Evolutionary conservation across 2,888 invertebrate species (phyloP).

Genomic region (Epicampocera succincta): DNA sequence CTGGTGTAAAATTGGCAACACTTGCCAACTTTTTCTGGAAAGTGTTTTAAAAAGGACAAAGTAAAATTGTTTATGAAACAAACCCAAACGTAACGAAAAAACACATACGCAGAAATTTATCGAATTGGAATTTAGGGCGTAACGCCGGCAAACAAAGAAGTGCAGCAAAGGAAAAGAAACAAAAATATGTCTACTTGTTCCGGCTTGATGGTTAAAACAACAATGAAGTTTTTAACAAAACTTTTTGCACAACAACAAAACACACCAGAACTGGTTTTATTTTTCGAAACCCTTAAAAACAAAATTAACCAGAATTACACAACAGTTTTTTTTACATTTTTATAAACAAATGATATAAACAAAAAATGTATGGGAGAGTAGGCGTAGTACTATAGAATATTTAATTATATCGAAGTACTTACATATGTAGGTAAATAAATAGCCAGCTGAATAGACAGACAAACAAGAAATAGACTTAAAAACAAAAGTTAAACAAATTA

Average conservation of each 20-base stretch:
- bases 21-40: background rate
- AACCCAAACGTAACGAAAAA: too few relatives aligned
- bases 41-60: constrained; percentile 40
- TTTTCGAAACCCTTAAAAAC: constrained; percentile 24
- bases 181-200: constrained; percentile 15
- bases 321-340: constrained; percentile 37
- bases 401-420: background rate
- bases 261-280: constrained; percentile 1
- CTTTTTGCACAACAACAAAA: background rate
- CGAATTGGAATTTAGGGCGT: constrained; percentile 66
- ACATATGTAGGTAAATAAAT: background rate
- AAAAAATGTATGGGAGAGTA: constrained; percentile 25
- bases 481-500: constrained; percentile 42
- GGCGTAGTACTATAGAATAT: constrained; percentile 53
- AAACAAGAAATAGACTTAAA: background rate
- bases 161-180: constrained; percentile 12
- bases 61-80: constrained; percentile 36
- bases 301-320: constrained; percentile 5
- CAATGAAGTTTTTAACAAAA: background rate
- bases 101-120: constrained; percentile 26
- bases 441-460: background rate
- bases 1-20: constrained; percentile 23
- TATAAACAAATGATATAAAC: constrained; percentile 18
- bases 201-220: constrained; percentile 10
- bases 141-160: constrained; percentile 70